Base-by-base conservation (phyloP, 2,113 vertebrate genomes). In the Corythoichthys intestinalis region DNA sequence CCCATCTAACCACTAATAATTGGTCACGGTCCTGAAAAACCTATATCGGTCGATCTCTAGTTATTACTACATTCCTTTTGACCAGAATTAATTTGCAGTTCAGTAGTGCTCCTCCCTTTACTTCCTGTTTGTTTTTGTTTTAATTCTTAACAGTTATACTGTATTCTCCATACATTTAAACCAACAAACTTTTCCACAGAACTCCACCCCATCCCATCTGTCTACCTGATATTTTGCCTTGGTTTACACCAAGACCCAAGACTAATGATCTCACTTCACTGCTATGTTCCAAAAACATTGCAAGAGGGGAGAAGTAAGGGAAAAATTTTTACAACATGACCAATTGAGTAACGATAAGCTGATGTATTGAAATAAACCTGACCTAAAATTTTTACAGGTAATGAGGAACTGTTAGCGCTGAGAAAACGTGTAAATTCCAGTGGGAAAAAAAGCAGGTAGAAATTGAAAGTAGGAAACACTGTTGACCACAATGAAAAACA, bases 241-340 rank as follows among this genome's bases (percentile, higher is more conserved):
- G 12, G 58, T 75, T 77, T 80, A 78, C 82, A 86, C 80, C 73
- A 56, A 84, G 82, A 84, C 79, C 80, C 72, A 56, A 85, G 82
- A 84, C 79, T 85, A 78, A 80, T 66, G 73, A 59, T 80, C 74
- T 92, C 87, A 91, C 71, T 83, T 79, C 66, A 41, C 75, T 72
- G 79, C 80, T 83, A 91, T 90, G 87, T 83, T 87, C 77, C 80
- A 69, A 56, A 83, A 71, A 74, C 17, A 70, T 35, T 59, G 49
- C 39, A 39, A 48, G 70, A 66, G 53, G 34, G 37, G 70, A 63
- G 28, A 78, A 49, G 75, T 75, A 75, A 65, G 73, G 56, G 14
- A 17, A 57, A 20, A 79, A 67, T 72, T 67, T 20, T 35, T 14
- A 63, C 53, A 69, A 73, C 44, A 49, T 38, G 44, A 67, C 20